Base-by-base conservation (phyloP, 1,140 invertebrate genomes). In the Drosophila triauraria region DNA sequence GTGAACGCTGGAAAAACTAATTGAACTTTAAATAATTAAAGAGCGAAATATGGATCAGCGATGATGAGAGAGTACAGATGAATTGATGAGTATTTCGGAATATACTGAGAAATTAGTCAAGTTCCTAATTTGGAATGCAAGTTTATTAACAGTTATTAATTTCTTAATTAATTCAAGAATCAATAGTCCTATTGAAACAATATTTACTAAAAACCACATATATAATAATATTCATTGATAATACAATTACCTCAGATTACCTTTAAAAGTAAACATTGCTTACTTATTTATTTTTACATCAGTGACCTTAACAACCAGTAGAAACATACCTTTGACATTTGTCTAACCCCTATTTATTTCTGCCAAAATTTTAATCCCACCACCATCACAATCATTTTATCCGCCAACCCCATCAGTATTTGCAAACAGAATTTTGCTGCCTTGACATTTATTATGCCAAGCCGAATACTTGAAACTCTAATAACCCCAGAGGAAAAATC, bases 361-460 rank as follows among this genome's bases (percentile, higher is more conserved):
- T 54, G 53, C 23, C n/a, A 58, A 38, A 38, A 8, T 64, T 32
- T 59, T 35, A 44, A 46, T 62, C 35, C 32, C 32, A 68, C 62
- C 60, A 65, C 44, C 65, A 68, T 32, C 17, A 6, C 59, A 47
- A 64, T 42, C 15, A 23, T 50, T 50, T 17, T 25, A 67, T 68
- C 38, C 23, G 9, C 17, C 62, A 44, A 68, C 25, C 44, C 46
- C 25, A 67, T 69, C 32, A 27, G 3, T 23, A 2, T 27, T 32
- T 17, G 38, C 27, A 35, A 35, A 8, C 46, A 12, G 10, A 8
- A 51, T 42, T 35, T 23, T 15, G 35, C 38, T 68, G 62, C 69
- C 70, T 72, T 72, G 70, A 72, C 67, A 72, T 72, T 72, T 72
- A 57, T 42, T 7, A 27, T 15, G n/a, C 15, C 40, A 23, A 43